Evolutionary conservation across 2,113 vertebrate species (phyloP), one percentile per base, ranked within the genome.

Genomic region (Oncorhynchus nerka): DNA sequence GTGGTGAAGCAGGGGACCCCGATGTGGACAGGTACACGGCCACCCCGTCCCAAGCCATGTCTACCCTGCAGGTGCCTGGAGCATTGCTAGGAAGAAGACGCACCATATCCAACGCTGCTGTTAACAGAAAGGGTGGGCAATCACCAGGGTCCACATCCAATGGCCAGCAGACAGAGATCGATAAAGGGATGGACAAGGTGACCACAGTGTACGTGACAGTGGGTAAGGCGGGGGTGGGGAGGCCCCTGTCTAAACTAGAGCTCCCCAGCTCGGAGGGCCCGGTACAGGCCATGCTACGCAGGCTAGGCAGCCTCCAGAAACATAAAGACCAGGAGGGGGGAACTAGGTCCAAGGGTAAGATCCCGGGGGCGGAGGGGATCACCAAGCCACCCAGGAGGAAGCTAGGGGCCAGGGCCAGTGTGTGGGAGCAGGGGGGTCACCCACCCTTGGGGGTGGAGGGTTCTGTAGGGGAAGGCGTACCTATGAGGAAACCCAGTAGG

Each of bases 121-220:
- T 55, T 19, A 55, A 69, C 80, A 89, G 79, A 51, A 94, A 93
- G 0, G 92, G 90, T 77, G 90, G 84, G 0, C 94, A 93, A 65
- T 81, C 79, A 12, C 85, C 90, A 45, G 90, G 91, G 57, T 89
- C 81, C n/a, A 16, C 85, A 0, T 83, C 92, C 0, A 92, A 94
- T 24, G 77, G 82, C 0, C 89, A 86, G 5, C 77, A 75, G 0
- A 85, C 84, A 67, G 88, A 83, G 12, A 24, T 0, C 0, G 92
- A 55, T 55, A 55, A 55, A 15, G 51, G 72, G 26, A 75, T 79
- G 1, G 84, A 87, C 68, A 89, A 84, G 0, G 79, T 96, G 75
- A 95, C 95, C 79, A 98, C 94, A 0, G 95, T 98, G 83, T 98
- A 98, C 16, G 90, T 97, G 88, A 94, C 93, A 0, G 95, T 96